A percentile compares a stretch with the other conserved stretches of the same genome.
phyloP scores from a whole-genome alignment of 2,113 vertebrate genomes.

The Fregetta grallaria region DNA sequence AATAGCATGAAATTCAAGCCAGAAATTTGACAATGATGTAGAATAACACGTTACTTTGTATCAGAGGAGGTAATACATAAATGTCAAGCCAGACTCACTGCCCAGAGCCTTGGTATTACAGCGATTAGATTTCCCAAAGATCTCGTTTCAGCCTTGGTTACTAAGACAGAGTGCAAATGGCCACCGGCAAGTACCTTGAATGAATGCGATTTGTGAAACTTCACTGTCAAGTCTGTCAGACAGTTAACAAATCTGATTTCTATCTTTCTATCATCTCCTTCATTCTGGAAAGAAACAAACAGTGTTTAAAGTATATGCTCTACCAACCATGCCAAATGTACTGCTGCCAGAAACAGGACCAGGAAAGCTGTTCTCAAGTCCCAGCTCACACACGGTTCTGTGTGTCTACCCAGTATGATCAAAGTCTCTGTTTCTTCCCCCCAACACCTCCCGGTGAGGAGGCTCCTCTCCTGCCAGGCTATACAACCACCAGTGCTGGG shows the following conservation, averaged over 20 bases:
- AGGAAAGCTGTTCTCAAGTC: not conserved
- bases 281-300: not conserved
- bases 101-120: not conserved
- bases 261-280: not conserved
- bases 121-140: not conserved
- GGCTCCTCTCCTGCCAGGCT: not conserved
- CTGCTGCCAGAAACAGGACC: not conserved
- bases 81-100: not conserved
- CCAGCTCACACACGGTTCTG: not conserved
- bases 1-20: not conserved
- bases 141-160: not conserved
- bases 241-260: not conserved
- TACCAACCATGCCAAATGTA: not conserved
- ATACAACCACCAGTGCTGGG: fast-evolving
- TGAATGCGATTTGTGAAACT: not conserved
- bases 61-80: not conserved
- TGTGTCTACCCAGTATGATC: not conserved
- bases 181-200: not conserved
- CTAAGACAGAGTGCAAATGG: not conserved
- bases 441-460: fast-evolving
- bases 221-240: not conserved
- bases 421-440: not conserved
- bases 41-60: not conserved
- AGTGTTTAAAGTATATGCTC: not conserved
- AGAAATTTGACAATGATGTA: not conserved